A percentile compares a stretch with the other conserved stretches of the same genome.
These are phyloP conservation scores for Alauda arvensis DNA, from an alignment of 2,797 vertebrate species.

Conservation along the genomic window DNA sequence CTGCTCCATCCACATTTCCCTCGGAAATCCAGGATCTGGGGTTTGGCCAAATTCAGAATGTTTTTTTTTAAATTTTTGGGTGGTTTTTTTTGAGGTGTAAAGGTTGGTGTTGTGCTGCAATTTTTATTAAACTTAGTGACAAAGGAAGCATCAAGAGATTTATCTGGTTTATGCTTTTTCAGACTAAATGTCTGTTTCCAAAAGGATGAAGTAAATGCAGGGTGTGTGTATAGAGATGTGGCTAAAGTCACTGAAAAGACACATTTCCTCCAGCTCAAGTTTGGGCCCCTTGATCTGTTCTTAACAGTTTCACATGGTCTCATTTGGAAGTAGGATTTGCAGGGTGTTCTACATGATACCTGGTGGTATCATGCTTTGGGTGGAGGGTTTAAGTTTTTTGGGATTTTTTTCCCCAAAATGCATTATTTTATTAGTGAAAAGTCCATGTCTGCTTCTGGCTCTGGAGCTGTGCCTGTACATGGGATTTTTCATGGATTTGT, in stretches of 20 bases:
- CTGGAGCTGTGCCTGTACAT: background rate
- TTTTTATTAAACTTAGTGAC: background rate
- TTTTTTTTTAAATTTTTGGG: background rate
- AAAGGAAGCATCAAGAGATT: background rate
- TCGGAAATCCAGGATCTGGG: background rate
- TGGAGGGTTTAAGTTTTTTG: background rate
- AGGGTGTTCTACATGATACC: too few relatives aligned
- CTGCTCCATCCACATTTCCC: background rate
- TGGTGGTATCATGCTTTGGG: background rate
- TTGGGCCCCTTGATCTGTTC: background rate
- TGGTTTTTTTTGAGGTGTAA: too few relatives aligned
- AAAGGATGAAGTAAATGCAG: background rate
- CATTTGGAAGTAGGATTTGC: background rate
- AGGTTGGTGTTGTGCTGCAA: fast-evolving
- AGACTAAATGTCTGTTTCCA: background rate
- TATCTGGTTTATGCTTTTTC: background rate
- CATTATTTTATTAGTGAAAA: background rate
- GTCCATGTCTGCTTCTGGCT: background rate
- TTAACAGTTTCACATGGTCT: background rate
- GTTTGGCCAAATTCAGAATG: background rate
- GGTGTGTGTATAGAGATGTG: background rate
- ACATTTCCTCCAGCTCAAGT: background rate
- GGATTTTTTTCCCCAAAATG: background rate
- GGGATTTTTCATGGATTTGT: background rate
- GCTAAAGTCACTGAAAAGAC: background rate